Evolutionary conservation across 2,888 invertebrate genomes (phyloP).

Genomic region (Mythimna ferrago): DNA sequence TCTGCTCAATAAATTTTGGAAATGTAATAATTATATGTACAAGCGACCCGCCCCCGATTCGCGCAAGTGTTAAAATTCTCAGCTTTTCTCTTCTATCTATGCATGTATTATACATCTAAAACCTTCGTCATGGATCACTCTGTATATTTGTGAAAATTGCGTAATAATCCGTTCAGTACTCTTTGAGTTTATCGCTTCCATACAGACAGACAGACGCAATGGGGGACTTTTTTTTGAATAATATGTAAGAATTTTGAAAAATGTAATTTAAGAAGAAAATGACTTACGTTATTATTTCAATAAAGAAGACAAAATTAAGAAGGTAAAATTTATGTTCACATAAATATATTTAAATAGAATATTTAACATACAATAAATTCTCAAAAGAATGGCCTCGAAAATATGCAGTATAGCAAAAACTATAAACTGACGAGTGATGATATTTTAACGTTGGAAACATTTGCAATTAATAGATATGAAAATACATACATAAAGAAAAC

Average conservation of each 20-base stretch:
- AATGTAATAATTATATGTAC: no score
- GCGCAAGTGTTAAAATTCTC: no score
- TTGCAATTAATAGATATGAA: conserved; percentile 15
- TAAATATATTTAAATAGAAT: conserved; percentile 19
- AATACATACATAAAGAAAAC: conserved; percentile 8
- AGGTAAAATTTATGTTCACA: conserved; percentile 12
- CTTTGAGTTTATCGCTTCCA: neutral
- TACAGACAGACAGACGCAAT: neutral
- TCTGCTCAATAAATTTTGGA: no score
- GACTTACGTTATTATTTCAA: neutral
- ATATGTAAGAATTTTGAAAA: neutral
- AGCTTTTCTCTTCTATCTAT: no score
- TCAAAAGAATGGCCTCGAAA: conserved; percentile 15
- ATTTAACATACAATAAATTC: conserved; percentile 11
- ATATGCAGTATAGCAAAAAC: conserved; percentile 3
- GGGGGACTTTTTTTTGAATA: no score
- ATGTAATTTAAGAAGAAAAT: neutral
- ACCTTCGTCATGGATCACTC: neutral
- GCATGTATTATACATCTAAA: no score
- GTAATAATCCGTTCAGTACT: no score
- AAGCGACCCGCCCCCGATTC: no score
- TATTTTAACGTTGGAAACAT: conserved; percentile 13
- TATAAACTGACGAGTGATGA: conserved; percentile 16
- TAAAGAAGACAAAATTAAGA: no score
- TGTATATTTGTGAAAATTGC: no score